A percentile compares a stretch with the other conserved stretches of the same genome.
Conservation (phyloP, 2,888 invertebrate species). For the Alloscopus bannaensis region DNA sequence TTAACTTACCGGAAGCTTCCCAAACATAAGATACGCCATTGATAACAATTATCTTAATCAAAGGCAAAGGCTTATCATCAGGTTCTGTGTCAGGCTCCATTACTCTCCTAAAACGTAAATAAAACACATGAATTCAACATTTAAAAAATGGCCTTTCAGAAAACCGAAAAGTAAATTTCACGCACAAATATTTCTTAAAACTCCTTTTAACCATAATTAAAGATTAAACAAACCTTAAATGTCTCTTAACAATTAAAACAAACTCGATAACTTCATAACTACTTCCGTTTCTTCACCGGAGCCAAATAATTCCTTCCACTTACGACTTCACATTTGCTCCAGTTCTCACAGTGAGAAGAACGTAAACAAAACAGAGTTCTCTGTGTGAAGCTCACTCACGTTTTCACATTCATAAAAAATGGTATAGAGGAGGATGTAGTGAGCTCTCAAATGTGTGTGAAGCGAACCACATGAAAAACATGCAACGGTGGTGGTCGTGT, state of each 20-base stretch:
- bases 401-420: no score
- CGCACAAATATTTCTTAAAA: neutral
- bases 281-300: neutral
- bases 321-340: no score
- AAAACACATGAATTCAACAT: neutral
- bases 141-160: neutral
- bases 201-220: no score
- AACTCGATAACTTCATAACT: neutral
- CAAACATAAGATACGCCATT: slow-evolving; percentile 81
- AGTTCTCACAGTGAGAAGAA: no score
- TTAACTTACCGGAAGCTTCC: slow-evolving; percentile 80
- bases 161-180: neutral
- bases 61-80: neutral
- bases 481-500: no score
- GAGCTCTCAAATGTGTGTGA: no score
- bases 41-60: slow-evolving; percentile 75
- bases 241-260: neutral
- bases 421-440: no score
- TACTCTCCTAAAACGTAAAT: neutral
- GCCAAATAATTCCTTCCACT: neutral
- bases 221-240: neutral
- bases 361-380: no score
- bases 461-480: no score
- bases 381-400: no score
- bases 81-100: neutral